These are phyloP conservation scores for Podarcis muralis DNA, from an alignment of 2,113 vertebrate genomes.

Conservation along the genomic window DNA sequence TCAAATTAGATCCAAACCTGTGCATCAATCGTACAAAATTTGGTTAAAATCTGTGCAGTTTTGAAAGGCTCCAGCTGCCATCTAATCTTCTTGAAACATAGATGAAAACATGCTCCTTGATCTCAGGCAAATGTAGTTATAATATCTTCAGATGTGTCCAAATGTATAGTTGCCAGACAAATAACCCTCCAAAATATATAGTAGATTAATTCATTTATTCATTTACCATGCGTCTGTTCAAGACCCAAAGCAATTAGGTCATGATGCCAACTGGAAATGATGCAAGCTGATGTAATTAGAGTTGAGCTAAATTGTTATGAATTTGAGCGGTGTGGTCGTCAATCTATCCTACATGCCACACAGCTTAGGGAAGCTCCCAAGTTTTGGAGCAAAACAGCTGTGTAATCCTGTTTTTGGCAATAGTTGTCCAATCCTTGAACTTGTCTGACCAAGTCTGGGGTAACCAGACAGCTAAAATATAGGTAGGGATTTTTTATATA, in stretches of 20 bases:
- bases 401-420: not conserved
- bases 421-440: not conserved
- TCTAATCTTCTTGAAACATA: no score
- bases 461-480: not conserved
- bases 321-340: not conserved
- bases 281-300: not conserved
- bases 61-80: no score
- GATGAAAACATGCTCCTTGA: no score
- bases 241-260: not conserved
- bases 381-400: not conserved
- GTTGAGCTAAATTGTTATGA: not conserved
- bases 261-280: not conserved
- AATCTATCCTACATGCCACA: not conserved
- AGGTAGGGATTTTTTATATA: not conserved
- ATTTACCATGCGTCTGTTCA: not conserved
- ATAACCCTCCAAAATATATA: no score
- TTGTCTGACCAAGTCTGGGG: not conserved
- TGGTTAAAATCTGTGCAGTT: no score
- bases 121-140: no score
- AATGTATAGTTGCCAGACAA: no score
- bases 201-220: no score
- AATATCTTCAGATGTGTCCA: no score
- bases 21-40: no score
- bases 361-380: not conserved
- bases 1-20: no score